Conservation (phyloP, 2,113 vertebrate genomes). For the Prunella himalayana region DNA sequence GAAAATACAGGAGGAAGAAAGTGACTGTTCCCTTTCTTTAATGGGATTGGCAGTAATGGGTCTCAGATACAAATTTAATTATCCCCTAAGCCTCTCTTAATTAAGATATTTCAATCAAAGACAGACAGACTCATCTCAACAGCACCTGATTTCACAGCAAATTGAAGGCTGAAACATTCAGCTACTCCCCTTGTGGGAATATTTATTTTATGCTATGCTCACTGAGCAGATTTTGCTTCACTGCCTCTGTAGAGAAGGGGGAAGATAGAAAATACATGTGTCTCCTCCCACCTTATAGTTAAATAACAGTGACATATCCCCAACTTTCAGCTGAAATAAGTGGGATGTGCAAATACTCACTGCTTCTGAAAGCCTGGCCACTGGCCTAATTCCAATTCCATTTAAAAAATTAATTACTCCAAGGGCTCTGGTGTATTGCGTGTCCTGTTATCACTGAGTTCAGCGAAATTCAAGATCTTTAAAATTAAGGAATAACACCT, state of each 20-base stretch:
- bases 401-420: not conserved
- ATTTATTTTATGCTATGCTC: constrained; percentile 41
- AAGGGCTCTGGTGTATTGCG: not conserved
- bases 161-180: constrained; percentile 47
- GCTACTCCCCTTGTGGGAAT: constrained; percentile 37
- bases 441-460: not conserved
- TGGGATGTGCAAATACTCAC: constrained; percentile 14
- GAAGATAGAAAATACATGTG: constrained; percentile 8
- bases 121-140: constrained; percentile 47
- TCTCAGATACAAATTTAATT: constrained; percentile 50
- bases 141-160: constrained; percentile 36
- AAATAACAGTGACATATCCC: constrained; percentile 48
- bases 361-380: constrained; percentile 26
- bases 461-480: not conserved
- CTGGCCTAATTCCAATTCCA: not conserved
- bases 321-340: constrained; percentile 30
- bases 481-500: not conserved
- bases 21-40: constrained; percentile 25
- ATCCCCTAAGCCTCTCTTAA: constrained; percentile 51
- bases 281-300: constrained; percentile 40
- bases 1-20: not conserved
- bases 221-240: constrained; percentile 38
- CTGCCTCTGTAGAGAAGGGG: not conserved
- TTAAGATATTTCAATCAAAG: constrained; percentile 60
- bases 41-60: constrained; percentile 40